Percentiles rank a stretch among this genome's conserved stretches.
These are phyloP conservation scores for Bovichtus variegatus DNA, from an alignment of 2,797 vertebrate genomes.

Conservation along the genomic window DNA sequence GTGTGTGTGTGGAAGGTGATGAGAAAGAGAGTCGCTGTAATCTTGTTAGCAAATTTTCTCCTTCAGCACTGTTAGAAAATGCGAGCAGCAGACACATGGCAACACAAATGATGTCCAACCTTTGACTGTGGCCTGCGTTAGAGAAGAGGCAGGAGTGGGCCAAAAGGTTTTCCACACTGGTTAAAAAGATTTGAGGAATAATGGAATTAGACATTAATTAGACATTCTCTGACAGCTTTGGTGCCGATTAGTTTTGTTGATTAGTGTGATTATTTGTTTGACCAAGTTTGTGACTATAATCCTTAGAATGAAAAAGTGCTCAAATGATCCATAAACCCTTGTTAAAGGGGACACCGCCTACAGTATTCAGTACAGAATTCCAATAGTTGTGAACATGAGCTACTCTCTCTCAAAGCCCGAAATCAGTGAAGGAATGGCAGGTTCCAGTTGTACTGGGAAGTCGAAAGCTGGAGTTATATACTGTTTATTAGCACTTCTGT, in stretches of 20 bases:
- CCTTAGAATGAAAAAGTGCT: background rate
- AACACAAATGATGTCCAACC: constrained; percentile 82
- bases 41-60: constrained; percentile 48
- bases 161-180: constrained; percentile 91
- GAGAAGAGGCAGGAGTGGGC: constrained; percentile 81
- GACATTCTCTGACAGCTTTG: constrained; percentile 7
- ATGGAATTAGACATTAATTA: constrained; percentile 58
- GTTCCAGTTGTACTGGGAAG: too few relatives aligned
- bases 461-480: too few relatives aligned
- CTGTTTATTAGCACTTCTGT: too few relatives aligned
- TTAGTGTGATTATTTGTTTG: constrained; percentile 26
- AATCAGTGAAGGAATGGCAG: too few relatives aligned
- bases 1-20: background rate
- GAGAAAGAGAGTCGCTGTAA: constrained; percentile 22
- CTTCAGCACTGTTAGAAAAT: constrained; percentile 7
- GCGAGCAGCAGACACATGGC: constrained; percentile 45
- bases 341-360: background rate
- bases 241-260: constrained; percentile 16
- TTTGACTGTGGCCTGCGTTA: constrained; percentile 76
- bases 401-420: too few relatives aligned
- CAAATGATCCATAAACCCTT: background rate
- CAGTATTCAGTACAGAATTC: too few relatives aligned
- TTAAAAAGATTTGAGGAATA: constrained; percentile 73
- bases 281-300: background rate
- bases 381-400: too few relatives aligned